Conservation (phyloP, 2,888 invertebrate species). For the Leptogaster cylindrica region DNA sequence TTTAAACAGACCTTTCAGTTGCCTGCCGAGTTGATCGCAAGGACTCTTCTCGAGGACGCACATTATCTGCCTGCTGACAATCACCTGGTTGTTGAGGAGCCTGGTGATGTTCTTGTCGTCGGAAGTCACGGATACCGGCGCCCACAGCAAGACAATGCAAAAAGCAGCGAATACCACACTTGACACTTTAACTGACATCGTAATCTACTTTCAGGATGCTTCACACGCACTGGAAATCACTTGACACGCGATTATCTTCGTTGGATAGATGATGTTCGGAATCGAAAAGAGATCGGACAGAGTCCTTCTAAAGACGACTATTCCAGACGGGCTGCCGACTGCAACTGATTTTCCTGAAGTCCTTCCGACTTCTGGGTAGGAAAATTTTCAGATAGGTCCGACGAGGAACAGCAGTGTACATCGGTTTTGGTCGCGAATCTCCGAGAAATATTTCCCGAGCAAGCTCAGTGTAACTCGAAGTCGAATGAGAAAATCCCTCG, state of each 20-base stretch:
- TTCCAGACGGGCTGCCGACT: conserved; percentile 3
- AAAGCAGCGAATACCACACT: conserved; percentile 48
- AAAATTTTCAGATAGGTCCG: no score
- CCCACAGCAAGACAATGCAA: conserved; percentile 46
- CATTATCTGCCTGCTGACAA: conserved; percentile 64
- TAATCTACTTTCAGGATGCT: neutral
- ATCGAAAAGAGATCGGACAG: neutral
- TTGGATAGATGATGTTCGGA: neutral
- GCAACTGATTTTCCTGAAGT: conserved; percentile 18
- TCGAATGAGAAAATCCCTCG: no score
- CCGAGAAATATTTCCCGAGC: no score
- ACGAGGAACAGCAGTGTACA: no score
- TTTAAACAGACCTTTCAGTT: conserved; percentile 68
- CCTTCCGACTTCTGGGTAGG: neutral
- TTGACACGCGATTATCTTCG: neutral
- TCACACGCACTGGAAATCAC: conserved; percentile 14
- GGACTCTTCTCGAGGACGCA: conserved; percentile 67
- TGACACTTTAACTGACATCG: conserved; percentile 49
- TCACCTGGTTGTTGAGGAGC: conserved; percentile 58
- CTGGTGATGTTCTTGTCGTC: conserved; percentile 59
- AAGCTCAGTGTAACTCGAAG: no score
- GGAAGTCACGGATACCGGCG: conserved; percentile 47
- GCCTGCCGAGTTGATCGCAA: conserved; percentile 68
- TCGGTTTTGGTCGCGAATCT: no score
- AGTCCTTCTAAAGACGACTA: neutral